These are phyloP conservation scores for Drosophila setifemur DNA, from an alignment of 1,140 invertebrate genomes.

Conservation along the genomic window DNA sequence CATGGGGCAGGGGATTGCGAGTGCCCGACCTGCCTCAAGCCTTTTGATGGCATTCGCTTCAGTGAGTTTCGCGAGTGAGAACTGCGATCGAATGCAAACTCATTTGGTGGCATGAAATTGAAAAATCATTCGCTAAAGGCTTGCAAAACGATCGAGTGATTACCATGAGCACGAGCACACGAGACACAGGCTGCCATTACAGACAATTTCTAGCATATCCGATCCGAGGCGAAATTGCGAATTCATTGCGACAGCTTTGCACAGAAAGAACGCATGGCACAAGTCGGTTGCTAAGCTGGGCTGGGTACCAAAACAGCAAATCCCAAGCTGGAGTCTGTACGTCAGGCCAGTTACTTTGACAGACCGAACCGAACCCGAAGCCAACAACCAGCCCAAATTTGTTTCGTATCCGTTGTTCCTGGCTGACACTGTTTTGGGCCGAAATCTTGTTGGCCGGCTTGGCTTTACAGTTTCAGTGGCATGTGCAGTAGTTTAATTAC, in stretches of 20 bases:
- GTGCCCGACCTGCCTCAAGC: conserved; percentile 5
- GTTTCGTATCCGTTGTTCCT: conserved; percentile 8
- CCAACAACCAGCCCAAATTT: background rate
- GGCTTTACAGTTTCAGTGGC: background rate
- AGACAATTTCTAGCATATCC: conserved; percentile 10
- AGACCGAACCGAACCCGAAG: background rate
- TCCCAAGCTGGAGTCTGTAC: background rate
- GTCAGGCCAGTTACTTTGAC: background rate
- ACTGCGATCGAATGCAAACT: background rate
- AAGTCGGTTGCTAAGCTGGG: background rate
- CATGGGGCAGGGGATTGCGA: background rate
- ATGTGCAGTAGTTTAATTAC: conserved; percentile 12
- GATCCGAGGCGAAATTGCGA: conserved; percentile 20
- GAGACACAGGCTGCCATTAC: conserved; percentile 1
- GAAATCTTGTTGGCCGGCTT: background rate
- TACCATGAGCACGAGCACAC: background rate
- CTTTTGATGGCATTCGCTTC: background rate
- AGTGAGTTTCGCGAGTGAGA: background rate
- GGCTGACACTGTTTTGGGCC: background rate
- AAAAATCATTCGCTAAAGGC: conserved; percentile 8
- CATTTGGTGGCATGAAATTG: background rate
- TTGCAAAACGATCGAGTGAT: conserved; percentile 8
- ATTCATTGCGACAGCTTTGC: conserved; percentile 32
- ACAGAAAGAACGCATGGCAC: conserved; percentile 7
- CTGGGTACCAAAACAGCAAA: background rate